Conservation (phyloP, 2,113 vertebrate genomes). For the Bambusicola thoracicus region DNA sequence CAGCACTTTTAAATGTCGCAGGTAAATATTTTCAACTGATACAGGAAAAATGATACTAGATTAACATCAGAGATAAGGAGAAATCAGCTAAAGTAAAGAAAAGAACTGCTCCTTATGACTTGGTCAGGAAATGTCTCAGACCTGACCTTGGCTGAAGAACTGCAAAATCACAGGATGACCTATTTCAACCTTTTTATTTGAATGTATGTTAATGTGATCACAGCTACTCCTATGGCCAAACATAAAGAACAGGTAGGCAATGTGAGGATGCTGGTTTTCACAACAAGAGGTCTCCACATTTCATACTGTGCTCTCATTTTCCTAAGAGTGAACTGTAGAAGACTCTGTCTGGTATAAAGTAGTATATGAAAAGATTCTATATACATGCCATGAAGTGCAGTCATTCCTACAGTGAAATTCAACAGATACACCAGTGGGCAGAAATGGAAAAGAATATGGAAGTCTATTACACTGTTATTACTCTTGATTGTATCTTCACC, state of each 20-base stretch:
- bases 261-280: background rate
- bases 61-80: background rate
- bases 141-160: background rate
- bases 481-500: background rate
- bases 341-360: rapidly evolving
- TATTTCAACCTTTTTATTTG: background rate
- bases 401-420: background rate
- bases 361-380: background rate
- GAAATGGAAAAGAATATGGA: background rate
- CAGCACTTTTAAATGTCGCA: background rate
- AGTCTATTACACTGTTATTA: background rate
- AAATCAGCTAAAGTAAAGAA: background rate
- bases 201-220: background rate
- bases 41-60: background rate
- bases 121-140: background rate
- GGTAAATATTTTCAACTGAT: background rate
- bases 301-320: background rate
- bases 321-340: background rate
- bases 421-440: background rate
- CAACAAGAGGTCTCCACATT: background rate
- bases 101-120: background rate
- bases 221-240: background rate
- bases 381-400: rapidly evolving
- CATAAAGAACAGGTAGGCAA: background rate
- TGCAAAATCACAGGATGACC: background rate